Percentiles rank a stretch among this genome's conserved stretches.
These are phyloP conservation scores for Tenualosa thibaudeaui DNA, from an alignment of 2,797 vertebrate genomes.

Conservation along the genomic window DNA sequence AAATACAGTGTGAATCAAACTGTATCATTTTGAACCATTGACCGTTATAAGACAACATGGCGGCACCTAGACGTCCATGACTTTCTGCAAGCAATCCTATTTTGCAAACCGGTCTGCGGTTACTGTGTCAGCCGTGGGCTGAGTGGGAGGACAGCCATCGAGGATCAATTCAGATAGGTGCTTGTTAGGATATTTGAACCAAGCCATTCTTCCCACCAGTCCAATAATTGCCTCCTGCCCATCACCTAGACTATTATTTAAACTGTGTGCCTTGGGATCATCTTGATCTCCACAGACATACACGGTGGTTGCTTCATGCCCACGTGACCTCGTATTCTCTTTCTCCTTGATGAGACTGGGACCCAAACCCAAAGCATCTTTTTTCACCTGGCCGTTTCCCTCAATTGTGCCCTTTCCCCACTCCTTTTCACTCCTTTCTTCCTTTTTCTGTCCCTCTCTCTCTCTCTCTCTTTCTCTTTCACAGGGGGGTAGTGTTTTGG, in stretches of 20 bases:
- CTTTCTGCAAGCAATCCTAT: background rate
- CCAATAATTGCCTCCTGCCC: slow-evolving; percentile 9
- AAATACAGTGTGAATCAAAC: background rate
- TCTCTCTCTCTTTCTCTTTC: background rate
- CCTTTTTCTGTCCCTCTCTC: background rate
- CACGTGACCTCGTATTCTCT: background rate
- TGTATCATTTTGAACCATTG: background rate
- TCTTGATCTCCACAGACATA: background rate
- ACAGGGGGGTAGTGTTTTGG: slow-evolving; percentile 41
- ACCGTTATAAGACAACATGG: background rate
- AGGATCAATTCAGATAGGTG: slow-evolving; percentile 9
- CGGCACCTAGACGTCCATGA: background rate
- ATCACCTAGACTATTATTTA: slow-evolving; percentile 15
- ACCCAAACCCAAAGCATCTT: background rate
- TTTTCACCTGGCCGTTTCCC: slow-evolving; percentile 14
- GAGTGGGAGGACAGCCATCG: slow-evolving; percentile 20
- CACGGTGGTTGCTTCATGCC: background rate
- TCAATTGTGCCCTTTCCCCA: background rate
- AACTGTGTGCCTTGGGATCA: background rate
- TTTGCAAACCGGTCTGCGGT: background rate
- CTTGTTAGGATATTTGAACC: slow-evolving; percentile 33
- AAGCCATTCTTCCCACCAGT: slow-evolving; percentile 20
- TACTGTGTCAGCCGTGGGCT: slow-evolving; percentile 3
- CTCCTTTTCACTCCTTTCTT: background rate
- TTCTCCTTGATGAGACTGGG: background rate